Percentiles rank a stretch among this genome's conserved stretches.
Evolutionary conservation across 2,797 vertebrate genomes (phyloP).

Genomic region (Glossophaga mutica): DNA sequence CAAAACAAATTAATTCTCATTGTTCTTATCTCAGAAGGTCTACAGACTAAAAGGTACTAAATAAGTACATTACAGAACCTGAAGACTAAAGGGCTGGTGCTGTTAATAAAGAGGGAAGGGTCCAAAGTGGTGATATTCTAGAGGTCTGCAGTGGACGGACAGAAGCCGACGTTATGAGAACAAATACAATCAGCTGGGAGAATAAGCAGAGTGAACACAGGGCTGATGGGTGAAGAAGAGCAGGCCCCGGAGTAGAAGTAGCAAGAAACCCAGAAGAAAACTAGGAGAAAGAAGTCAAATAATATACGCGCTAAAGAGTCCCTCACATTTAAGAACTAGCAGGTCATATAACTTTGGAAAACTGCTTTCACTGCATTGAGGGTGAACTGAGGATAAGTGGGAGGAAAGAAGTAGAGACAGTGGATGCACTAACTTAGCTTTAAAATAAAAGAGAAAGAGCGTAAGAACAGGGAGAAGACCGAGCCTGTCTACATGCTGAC

Average conservation of each 20-base stretch:
- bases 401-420: not conserved
- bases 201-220: not conserved
- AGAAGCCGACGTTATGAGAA: not conserved
- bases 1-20: slow-evolving; percentile 30
- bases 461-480: not conserved
- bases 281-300: not conserved
- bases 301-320: not conserved
- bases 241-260: not conserved
- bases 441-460: not conserved
- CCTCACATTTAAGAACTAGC: not conserved
- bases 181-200: not conserved
- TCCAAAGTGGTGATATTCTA: not conserved
- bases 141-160: not conserved
- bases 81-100: not conserved
- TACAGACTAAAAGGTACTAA: not conserved
- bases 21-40: not conserved
- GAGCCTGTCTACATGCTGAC: not conserved
- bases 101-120: not conserved
- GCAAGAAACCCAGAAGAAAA: slow-evolving; percentile 2
- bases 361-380: not conserved
- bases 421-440: slow-evolving; percentile 16
- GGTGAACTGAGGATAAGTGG: slow-evolving; percentile 47
- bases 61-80: not conserved
- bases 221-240: not conserved
- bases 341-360: slow-evolving; percentile 8